A percentile compares a stretch with the other conserved stretches of the same genome.
Conservation (phyloP, 2,888 invertebrate species). For the Ferrisia virgata region DNA sequence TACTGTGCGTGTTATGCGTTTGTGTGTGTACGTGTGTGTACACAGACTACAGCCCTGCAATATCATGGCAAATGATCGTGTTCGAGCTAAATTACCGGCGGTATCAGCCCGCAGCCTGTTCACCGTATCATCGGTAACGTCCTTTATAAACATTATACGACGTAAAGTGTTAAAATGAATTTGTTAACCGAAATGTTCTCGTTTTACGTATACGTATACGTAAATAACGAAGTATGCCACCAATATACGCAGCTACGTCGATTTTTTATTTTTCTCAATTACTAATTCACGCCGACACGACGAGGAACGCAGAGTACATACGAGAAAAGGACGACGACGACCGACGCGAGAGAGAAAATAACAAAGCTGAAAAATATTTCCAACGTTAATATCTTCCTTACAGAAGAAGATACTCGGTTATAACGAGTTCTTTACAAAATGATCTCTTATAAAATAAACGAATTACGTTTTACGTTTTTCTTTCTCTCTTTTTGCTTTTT, state of each 20-base stretch:
- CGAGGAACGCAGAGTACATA: too few relatives aligned
- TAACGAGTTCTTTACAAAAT: conserved; percentile 2
- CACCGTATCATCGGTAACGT: background rate
- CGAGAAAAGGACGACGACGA: too few relatives aligned
- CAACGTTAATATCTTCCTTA: background rate
- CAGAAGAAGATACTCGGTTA: too few relatives aligned
- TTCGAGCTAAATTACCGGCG: background rate
- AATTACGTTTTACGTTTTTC: background rate
- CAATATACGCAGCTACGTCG: too few relatives aligned
- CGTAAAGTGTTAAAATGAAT: background rate
- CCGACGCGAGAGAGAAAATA: background rate
- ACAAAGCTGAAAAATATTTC: conserved; percentile 2
- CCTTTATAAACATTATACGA: conserved; percentile 6
- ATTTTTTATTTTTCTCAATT: background rate
- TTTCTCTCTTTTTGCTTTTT: background rate
- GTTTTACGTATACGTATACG: background rate
- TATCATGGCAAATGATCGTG: background rate
- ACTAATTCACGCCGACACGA: conserved; percentile 4
- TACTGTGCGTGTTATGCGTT: too few relatives aligned
- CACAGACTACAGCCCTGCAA: too few relatives aligned
- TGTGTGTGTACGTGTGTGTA: too few relatives aligned
- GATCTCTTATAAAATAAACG: conserved; percentile 10
- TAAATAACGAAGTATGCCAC: too few relatives aligned
- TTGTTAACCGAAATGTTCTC: background rate
- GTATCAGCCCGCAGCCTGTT: background rate